phyloP scores from a whole-genome alignment of 2,888 invertebrate genomes.

The Stegana nigrithorax region DNA sequence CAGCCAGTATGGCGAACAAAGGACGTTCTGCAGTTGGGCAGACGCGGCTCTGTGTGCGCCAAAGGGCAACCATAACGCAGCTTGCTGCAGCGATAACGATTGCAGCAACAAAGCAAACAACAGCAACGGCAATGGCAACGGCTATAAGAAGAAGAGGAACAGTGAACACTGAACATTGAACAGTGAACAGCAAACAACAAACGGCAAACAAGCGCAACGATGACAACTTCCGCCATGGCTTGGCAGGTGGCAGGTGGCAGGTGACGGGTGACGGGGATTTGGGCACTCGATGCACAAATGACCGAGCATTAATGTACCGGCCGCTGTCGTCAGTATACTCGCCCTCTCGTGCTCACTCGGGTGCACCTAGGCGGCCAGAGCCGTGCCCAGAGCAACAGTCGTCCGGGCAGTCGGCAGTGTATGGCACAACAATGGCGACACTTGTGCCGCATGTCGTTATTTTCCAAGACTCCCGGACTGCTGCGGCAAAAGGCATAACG shows the following conservation, averaged over 20 bases:
- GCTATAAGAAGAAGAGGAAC: neutral
- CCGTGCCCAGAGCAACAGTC: too few relatives aligned
- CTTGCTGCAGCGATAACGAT: neutral
- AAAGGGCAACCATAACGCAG: too few relatives aligned
- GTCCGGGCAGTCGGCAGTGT: too few relatives aligned
- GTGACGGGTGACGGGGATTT: neutral
- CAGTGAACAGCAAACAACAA: neutral
- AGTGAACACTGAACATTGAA: neutral
- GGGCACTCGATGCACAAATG: neutral
- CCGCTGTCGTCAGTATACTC: neutral
- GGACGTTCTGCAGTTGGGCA: too few relatives aligned
- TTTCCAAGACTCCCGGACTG: too few relatives aligned
- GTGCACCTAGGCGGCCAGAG: too few relatives aligned
- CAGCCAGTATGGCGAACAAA: too few relatives aligned
- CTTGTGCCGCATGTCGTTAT: too few relatives aligned
- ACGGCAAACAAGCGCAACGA: neutral
- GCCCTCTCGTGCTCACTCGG: neutral
- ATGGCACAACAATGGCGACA: too few relatives aligned
- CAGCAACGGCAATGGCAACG: neutral
- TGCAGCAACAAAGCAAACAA: neutral
- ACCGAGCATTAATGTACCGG: neutral
- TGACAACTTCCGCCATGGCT: constrained; percentile 12
- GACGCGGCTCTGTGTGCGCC: too few relatives aligned
- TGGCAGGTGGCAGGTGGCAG: neutral
- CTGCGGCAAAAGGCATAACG: too few relatives aligned